Evolutionary conservation across 1,140 invertebrate genomes (phyloP).

Genomic region (Nephila pilipes): DNA sequence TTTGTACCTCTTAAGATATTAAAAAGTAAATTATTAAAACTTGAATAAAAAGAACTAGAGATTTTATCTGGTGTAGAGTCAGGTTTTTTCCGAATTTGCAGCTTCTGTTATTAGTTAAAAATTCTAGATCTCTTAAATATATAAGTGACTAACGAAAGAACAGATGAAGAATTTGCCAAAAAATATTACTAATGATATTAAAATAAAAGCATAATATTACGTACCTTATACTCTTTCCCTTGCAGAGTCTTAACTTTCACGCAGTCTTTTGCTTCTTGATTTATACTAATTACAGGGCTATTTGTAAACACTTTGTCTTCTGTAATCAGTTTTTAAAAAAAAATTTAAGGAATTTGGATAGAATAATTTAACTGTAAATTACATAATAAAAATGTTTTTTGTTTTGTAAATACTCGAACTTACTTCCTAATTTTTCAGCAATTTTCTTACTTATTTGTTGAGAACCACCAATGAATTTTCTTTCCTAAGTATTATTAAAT

Average conservation of each 20-base stretch:
- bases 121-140: neutral
- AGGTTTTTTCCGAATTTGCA: neutral
- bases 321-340: neutral
- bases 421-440: constrained; percentile 79
- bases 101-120: neutral
- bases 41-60: neutral
- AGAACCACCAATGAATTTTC: constrained; percentile 81
- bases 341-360: neutral
- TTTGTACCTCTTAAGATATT: neutral
- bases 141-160: neutral
- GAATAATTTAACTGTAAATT: no score
- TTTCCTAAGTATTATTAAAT: constrained; percentile 79
- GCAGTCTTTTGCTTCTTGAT: constrained; percentile 58
- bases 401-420: neutral
- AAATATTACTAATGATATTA: neutral
- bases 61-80: neutral
- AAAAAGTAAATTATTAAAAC: neutral
- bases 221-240: constrained; percentile 77
- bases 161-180: neutral
- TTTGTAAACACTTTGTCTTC: constrained; percentile 23
- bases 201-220: neutral
- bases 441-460: constrained; percentile 81
- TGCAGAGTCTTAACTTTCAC: constrained; percentile 78
- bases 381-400: no score
- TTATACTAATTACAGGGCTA: constrained; percentile 67